A percentile compares a stretch with the other conserved stretches of the same genome.
Evolutionary conservation across 2,113 vertebrate genomes (phyloP).

Genomic region (Pitta sordida): DNA sequence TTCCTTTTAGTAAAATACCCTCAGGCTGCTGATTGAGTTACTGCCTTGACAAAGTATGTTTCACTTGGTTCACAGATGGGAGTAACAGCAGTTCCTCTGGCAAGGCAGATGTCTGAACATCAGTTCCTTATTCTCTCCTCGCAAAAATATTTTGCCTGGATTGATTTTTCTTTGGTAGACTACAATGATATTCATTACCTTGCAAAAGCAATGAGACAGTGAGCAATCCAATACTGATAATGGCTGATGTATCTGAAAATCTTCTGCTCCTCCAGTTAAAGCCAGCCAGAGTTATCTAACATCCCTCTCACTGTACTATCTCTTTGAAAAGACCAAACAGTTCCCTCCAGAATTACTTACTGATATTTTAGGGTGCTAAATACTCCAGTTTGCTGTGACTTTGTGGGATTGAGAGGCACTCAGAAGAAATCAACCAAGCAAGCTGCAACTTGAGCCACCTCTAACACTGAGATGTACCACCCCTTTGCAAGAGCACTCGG

Average conservation of each 20-base stretch:
- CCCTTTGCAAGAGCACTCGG: background rate
- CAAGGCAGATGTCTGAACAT: background rate
- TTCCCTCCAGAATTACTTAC: background rate
- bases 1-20: background rate
- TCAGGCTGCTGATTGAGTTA: constrained; percentile 1
- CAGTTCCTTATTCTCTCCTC: background rate
- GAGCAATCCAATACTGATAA: background rate
- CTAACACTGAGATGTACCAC: accelerated
- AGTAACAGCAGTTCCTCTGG: constrained; percentile 1
- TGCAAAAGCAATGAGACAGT: background rate
- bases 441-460: background rate
- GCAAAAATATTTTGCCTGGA: background rate
- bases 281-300: background rate
- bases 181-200: background rate
- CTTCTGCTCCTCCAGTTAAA: background rate
- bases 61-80: background rate
- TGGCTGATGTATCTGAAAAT: background rate
- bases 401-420: background rate
- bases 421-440: background rate
- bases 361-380: background rate
- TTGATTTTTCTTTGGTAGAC: background rate
- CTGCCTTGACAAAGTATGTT: background rate
- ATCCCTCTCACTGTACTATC: background rate
- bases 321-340: background rate
- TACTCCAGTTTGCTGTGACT: background rate